phyloP scores from a whole-genome alignment of 2,888 invertebrate genomes.

The Tetanocera ferruginea region DNA sequence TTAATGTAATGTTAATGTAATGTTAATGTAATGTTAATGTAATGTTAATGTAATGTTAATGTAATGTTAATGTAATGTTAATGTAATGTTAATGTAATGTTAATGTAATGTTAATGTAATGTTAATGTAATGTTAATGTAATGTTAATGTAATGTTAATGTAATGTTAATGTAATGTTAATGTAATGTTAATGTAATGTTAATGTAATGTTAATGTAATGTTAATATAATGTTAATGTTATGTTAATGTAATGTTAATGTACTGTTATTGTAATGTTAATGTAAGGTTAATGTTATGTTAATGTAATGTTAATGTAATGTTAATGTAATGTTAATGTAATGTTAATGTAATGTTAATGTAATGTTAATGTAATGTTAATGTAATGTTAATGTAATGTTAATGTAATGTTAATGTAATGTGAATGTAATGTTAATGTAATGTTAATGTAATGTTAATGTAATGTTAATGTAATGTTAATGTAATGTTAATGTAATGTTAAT shows the following conservation, averaged over 20 bases:
- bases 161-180: neutral
- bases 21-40: neutral
- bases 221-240: neutral
- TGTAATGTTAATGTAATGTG: too few relatives aligned
- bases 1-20: neutral
- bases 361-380: too few relatives aligned
- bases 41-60: neutral
- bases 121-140: neutral
- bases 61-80: neutral
- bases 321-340: too few relatives aligned
- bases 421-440: too few relatives aligned
- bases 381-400: too few relatives aligned
- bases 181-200: neutral
- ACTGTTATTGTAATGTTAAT: too few relatives aligned
- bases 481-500: too few relatives aligned
- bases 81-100: neutral
- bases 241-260: neutral
- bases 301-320: too few relatives aligned
- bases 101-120: neutral
- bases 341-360: too few relatives aligned
- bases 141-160: neutral
- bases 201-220: neutral
- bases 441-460: too few relatives aligned
- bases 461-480: too few relatives aligned
- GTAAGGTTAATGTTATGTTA: too few relatives aligned